phyloP scores from a whole-genome alignment of 2,113 vertebrate species.

The Barnardius zonarius region DNA sequence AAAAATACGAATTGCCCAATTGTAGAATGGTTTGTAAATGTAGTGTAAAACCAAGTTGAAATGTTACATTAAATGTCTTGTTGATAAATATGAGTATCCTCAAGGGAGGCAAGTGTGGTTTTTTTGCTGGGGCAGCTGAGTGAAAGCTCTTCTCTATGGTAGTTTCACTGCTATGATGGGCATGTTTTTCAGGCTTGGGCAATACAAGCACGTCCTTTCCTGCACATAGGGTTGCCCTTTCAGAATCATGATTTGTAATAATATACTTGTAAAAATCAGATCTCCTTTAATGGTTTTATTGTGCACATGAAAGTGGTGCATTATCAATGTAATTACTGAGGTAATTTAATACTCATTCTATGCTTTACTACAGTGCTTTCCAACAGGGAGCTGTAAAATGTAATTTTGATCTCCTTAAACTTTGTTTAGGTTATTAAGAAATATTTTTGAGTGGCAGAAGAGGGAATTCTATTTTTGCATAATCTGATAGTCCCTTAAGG shows the following conservation, averaged over 20 bases:
- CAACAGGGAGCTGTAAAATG: slow-evolving; percentile 57
- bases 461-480: slow-evolving; percentile 46
- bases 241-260: not conserved
- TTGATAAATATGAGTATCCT: not conserved
- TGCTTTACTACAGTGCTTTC: not conserved
- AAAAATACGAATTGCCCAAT: not conserved
- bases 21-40: not conserved
- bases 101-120: not conserved
- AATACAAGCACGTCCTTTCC: not conserved
- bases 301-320: slow-evolving; percentile 23
- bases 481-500: slow-evolving; percentile 40
- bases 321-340: slow-evolving; percentile 40
- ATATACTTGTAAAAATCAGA: slow-evolving; percentile 23
- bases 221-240: not conserved
- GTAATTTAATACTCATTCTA: slow-evolving; percentile 47
- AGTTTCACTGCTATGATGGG: not conserved
- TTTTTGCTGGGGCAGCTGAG: not conserved
- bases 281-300: slow-evolving; percentile 23
- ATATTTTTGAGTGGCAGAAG: slow-evolving; percentile 38
- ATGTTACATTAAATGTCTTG: not conserved
- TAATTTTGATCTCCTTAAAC: slow-evolving; percentile 64
- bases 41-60: not conserved
- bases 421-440: slow-evolving; percentile 61
- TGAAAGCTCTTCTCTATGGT: not conserved
- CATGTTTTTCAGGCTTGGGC: not conserved